Evolutionary conservation across 1,140 invertebrate genomes (phyloP).

Genomic region (Meloidogyne chitwoodi): DNA sequence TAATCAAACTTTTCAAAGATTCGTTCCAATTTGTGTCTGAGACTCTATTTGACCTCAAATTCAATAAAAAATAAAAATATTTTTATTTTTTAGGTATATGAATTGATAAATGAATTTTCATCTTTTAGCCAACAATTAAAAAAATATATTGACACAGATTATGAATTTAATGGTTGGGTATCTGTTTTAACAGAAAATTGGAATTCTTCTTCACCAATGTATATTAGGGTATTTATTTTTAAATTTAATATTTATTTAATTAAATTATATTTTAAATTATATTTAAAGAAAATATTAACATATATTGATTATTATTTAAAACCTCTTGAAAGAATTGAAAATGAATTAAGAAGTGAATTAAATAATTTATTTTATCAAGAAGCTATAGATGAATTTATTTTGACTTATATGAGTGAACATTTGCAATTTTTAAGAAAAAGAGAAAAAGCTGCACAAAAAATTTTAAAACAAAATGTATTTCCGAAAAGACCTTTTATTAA

Average conservation of each 20-base stretch:
- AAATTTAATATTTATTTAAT: not conserved
- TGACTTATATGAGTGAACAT: conserved; percentile 26
- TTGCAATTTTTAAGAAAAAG: conserved; percentile 8
- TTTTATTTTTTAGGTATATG: conserved; percentile 42
- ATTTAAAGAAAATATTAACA: conserved; percentile 53
- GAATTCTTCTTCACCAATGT: conserved; percentile 46
- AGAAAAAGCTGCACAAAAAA: conserved; percentile 12
- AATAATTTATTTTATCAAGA: conserved; percentile 27
- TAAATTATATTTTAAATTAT: not conserved
- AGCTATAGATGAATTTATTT: conserved; percentile 31
- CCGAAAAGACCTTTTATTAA: conserved; percentile 24
- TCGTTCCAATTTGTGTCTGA: too few relatives aligned
- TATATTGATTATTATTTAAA: conserved; percentile 38
- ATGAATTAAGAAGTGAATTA: conserved; percentile 41
- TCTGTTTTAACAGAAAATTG: conserved; percentile 41
- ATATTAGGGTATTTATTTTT: conserved; percentile 11
- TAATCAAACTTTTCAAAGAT: too few relatives aligned
- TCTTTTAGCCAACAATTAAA: conserved; percentile 15
- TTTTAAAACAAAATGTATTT: conserved; percentile 23
- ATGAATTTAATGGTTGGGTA: conserved; percentile 54
- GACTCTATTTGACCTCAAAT: too few relatives aligned
- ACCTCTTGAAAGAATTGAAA: conserved; percentile 41
- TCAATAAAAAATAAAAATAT: too few relatives aligned
- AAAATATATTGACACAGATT: conserved; percentile 45
- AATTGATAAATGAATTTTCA: conserved; percentile 43